Evolutionary conservation across 2,888 invertebrate genomes (phyloP).

Genomic region (Octodonta nipae): DNA sequence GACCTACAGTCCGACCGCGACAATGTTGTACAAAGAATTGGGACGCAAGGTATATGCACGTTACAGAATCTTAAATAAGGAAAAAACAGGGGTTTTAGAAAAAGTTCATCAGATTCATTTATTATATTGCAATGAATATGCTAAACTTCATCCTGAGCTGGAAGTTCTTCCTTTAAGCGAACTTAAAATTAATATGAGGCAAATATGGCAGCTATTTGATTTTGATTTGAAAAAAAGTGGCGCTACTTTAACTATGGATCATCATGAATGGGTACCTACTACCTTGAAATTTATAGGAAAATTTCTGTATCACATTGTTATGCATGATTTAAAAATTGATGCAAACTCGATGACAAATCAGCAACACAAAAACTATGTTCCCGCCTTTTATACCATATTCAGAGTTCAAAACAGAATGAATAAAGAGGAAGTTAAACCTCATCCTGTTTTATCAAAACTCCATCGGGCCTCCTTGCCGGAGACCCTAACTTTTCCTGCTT

Average conservation of each 20-base stretch:
- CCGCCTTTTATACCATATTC: constrained; percentile 69
- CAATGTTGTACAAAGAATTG: constrained; percentile 49
- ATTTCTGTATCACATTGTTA: constrained; percentile 74
- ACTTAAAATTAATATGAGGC: constrained; percentile 43
- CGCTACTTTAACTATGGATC: constrained; percentile 27
- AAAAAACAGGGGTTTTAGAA: constrained; percentile 49
- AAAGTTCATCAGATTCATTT: constrained; percentile 40
- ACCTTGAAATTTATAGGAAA: constrained; percentile 58
- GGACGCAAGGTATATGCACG: constrained; percentile 56
- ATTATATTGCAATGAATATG: constrained; percentile 28
- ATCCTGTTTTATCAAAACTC: constrained; percentile 59
- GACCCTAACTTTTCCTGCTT: constrained; percentile 57
- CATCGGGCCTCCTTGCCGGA: constrained; percentile 55
- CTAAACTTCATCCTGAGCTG: constrained; percentile 17
- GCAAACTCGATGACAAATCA: constrained; percentile 52
- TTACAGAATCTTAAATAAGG: constrained; percentile 38
- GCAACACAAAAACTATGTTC: constrained; percentile 45
- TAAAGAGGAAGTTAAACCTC: constrained; percentile 69
- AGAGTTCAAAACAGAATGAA: constrained; percentile 50
- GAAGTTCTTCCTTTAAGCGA: constrained; percentile 22
- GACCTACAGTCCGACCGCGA: constrained; percentile 59
- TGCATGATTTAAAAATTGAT: constrained; percentile 74
- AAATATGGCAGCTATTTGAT: constrained; percentile 58
- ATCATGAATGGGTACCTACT: constrained; percentile 53
- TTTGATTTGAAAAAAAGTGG: constrained; percentile 32